A percentile compares a stretch with the other conserved stretches of the same genome.
Conservation (phyloP, 2,888 invertebrate species). For the Nomada fucata region DNA sequence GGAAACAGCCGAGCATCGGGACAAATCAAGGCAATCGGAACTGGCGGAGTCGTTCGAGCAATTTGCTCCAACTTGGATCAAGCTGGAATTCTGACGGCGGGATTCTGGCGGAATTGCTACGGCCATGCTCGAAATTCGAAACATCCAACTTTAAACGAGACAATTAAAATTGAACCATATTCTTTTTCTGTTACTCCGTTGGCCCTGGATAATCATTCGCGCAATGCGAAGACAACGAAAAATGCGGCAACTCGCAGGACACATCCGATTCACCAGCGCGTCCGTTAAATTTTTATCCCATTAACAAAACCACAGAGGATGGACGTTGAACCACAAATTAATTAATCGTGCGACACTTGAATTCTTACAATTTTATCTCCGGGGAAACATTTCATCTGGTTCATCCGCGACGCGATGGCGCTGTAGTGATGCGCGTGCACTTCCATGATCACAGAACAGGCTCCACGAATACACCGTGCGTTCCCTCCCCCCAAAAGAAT, state of each 20-base stretch:
- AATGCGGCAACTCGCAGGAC: background rate
- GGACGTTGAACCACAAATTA: background rate
- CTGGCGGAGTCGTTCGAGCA: constrained; percentile 47
- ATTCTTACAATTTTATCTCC: constrained; percentile 80
- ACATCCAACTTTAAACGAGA: background rate
- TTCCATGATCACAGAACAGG: constrained; percentile 76
- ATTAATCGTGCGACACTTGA: background rate
- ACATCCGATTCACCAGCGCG: background rate
- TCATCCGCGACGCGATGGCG: constrained; percentile 81
- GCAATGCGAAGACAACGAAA: background rate
- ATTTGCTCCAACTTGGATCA: constrained; percentile 37
- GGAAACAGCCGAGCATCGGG: constrained; percentile 45
- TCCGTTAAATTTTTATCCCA: background rate
- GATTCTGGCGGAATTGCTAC: constrained; percentile 22
- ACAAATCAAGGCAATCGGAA: constrained; percentile 56
- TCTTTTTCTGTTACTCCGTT: background rate
- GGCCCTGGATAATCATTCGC: background rate
- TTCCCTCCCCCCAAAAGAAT: background rate
- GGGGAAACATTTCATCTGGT: constrained; percentile 83
- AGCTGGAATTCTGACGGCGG: background rate
- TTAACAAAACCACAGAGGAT: background rate
- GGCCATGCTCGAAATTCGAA: constrained; percentile 1
- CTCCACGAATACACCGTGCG: background rate
- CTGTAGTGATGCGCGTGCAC: constrained; percentile 82
- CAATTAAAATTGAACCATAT: constrained; percentile 1